Evolutionary conservation across 2,888 invertebrate species (phyloP).

Genomic region (Archaeoteleia sp.): DNA sequence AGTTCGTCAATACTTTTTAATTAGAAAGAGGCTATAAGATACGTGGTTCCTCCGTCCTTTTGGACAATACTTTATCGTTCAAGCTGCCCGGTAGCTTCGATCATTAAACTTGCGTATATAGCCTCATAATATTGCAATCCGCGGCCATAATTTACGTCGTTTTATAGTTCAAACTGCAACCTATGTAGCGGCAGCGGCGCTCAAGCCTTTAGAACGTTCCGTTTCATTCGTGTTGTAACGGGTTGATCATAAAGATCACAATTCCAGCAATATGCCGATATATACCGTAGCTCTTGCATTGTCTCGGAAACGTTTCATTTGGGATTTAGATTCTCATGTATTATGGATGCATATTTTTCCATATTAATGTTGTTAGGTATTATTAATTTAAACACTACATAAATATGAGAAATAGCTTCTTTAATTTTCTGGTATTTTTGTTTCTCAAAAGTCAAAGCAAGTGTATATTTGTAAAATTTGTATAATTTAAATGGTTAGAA

Average conservation of each 20-base stretch:
- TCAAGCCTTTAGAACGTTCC: constrained; percentile 69
- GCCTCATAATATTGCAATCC: constrained; percentile 75
- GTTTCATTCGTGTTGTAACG: constrained; percentile 70
- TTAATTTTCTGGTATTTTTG: too few species aligned
- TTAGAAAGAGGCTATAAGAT: constrained; percentile 41
- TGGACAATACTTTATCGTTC: constrained; percentile 71
- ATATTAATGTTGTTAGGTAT: constrained; percentile 2
- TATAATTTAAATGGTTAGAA: neutral
- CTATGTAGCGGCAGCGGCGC: constrained; percentile 64
- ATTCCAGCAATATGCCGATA: constrained; percentile 63
- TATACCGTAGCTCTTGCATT: constrained; percentile 41
- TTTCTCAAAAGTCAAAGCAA: too few species aligned
- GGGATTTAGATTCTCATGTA: constrained; percentile 35
- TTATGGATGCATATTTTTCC: constrained; percentile 9
- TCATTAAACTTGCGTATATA: constrained; percentile 75
- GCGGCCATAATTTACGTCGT: constrained; percentile 75
- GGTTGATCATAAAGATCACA: constrained; percentile 70
- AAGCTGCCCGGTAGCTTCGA: constrained; percentile 71
- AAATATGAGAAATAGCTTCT: too few species aligned
- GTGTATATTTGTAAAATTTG: too few species aligned
- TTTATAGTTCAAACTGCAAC: constrained; percentile 75
- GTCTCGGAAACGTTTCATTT: constrained; percentile 46
- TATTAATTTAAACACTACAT: neutral
- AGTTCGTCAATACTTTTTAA: constrained; percentile 61
- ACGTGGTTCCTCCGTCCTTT: constrained; percentile 56